Evolutionary conservation across 2,888 invertebrate species (phyloP).

Genomic region (Phyllotreta striolata): DNA sequence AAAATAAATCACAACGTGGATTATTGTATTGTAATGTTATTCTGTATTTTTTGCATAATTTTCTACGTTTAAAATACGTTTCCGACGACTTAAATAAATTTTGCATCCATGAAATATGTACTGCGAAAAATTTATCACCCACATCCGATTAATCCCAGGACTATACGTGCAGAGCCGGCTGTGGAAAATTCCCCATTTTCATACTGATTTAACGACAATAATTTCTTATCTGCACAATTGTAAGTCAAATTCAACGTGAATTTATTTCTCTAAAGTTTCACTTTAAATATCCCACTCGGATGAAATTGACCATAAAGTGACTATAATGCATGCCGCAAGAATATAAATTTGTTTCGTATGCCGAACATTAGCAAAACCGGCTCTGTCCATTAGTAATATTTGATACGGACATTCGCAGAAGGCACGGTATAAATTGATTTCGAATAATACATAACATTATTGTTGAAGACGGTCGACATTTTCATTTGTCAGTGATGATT

Average conservation of each 20-base stretch:
- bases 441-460: conserved; percentile 43
- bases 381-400: conserved; percentile 15
- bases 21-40: too few relatives aligned
- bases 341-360: conserved; percentile 9
- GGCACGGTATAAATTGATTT: conserved; percentile 44
- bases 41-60: conserved; percentile 14
- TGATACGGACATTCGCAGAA: conserved; percentile 40
- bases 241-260: neutral
- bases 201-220: too few relatives aligned
- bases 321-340: conserved; percentile 5
- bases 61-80: conserved; percentile 9
- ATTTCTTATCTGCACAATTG: too few relatives aligned
- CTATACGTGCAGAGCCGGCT: conserved; percentile 5
- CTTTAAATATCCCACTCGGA: neutral
- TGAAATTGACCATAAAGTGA: neutral
- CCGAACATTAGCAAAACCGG: conserved; percentile 4
- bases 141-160: conserved; percentile 15
- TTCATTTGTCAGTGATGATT: conserved; percentile 51
- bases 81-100: conserved; percentile 14
- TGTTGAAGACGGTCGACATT: conserved; percentile 52
- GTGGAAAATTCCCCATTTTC: neutral
- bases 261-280: neutral
- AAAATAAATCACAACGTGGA: too few relatives aligned
- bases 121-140: conserved; percentile 16
- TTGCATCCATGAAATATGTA: conserved; percentile 9